These are phyloP conservation scores for Metridium senile DNA, from an alignment of 92 coral and sea anemone species.

Conservation along the genomic window DNA sequence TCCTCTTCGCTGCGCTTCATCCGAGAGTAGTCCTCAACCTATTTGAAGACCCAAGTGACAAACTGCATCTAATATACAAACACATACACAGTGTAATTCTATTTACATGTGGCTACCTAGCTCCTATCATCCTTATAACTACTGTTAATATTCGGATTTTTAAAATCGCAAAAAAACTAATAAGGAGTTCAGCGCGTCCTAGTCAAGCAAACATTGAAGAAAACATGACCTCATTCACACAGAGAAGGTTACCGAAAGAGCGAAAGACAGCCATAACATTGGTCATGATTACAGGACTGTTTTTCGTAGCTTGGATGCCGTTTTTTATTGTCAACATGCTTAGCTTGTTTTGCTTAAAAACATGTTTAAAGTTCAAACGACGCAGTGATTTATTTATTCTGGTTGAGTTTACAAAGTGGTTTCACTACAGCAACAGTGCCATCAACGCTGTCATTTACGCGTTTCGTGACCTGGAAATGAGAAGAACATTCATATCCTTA, in stretches of 20 bases:
- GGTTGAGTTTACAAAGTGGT: conserved; percentile 83
- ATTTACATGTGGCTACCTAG: conserved; percentile 55
- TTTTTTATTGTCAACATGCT: conserved; percentile 67
- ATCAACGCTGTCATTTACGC: conserved; percentile 87
- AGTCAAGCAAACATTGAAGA: conserved; percentile 13
- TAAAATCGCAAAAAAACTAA: conserved; percentile 56
- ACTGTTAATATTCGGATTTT: conserved; percentile 66
- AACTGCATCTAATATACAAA: not conserved
- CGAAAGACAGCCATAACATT: conserved; percentile 82
- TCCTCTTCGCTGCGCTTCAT: conserved; percentile 52
- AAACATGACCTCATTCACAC: conserved; percentile 11
- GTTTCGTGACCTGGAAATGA: conserved; percentile 76
- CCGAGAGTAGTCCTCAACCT: conserved; percentile 24
- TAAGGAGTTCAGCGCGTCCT: conserved; percentile 32
- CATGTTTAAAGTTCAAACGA: conserved; percentile 43
- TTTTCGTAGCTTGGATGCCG: conserved; percentile 84
- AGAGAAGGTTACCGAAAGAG: conserved; percentile 60
- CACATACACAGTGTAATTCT: conserved; percentile 29
- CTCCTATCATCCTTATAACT: conserved; percentile 60
- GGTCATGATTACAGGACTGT: conserved; percentile 67
- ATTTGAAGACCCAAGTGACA: not conserved
- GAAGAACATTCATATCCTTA: conserved; percentile 50
- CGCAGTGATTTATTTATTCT: conserved; percentile 17
- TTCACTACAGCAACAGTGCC: conserved; percentile 90
- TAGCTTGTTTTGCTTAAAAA: conserved; percentile 34